phyloP scores from a whole-genome alignment of 2,888 invertebrate species.

The Calliphora vomitoria region DNA sequence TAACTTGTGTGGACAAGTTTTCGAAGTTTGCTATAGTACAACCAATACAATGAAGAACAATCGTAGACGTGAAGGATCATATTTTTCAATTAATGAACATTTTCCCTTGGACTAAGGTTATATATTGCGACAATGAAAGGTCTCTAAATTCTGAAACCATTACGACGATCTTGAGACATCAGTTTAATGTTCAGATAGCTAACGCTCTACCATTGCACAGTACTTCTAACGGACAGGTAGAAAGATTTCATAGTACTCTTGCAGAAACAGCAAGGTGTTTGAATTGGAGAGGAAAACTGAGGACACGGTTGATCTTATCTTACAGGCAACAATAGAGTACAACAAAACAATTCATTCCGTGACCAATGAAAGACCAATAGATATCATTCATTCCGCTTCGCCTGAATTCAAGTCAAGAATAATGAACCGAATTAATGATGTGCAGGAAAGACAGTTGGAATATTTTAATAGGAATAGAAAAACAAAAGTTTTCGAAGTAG shows the following conservation, averaged over 20 bases:
- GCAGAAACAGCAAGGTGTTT: slow-evolving; percentile 68
- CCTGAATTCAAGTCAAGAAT: neutral
- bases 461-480: no score
- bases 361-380: slow-evolving; percentile 54
- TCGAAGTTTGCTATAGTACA: slow-evolving; percentile 74
- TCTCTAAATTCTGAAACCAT: slow-evolving; percentile 40
- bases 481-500: no score
- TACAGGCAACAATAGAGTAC: slow-evolving; percentile 52
- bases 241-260: slow-evolving; percentile 72
- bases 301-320: slow-evolving; percentile 46
- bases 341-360: slow-evolving; percentile 61
- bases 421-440: no score
- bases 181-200: slow-evolving; percentile 6
- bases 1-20: slow-evolving; percentile 73
- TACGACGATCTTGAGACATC: slow-evolving; percentile 2
- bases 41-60: slow-evolving; percentile 73
- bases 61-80: slow-evolving; percentile 68
- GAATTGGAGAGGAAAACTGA: slow-evolving; percentile 22
- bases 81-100: slow-evolving; percentile 47
- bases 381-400: neutral
- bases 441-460: no score
- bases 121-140: slow-evolving; percentile 38
- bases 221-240: slow-evolving; percentile 73
- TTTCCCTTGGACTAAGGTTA: slow-evolving; percentile 17
- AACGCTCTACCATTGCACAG: slow-evolving; percentile 36